These are phyloP conservation scores for Epinephelus awoara DNA, from an alignment of 2,797 vertebrate genomes.

Conservation along the genomic window DNA sequence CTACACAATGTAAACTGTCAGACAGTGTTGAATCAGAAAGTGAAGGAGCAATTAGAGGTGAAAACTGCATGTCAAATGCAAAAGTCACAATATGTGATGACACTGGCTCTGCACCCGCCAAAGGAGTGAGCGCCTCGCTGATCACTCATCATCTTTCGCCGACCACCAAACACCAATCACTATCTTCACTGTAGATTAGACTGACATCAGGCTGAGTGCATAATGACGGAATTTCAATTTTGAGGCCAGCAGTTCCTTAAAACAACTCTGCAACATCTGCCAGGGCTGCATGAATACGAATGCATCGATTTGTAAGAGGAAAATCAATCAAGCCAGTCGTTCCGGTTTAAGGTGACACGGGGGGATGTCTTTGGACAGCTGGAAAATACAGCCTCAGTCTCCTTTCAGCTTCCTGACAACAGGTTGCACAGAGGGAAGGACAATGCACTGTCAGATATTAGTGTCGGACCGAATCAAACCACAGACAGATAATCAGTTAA, in stretches of 20 bases:
- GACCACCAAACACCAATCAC: neutral
- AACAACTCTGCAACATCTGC: constrained; percentile 54
- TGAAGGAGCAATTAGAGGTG: neutral
- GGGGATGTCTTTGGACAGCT: constrained; percentile 61
- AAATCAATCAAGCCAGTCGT: constrained; percentile 77
- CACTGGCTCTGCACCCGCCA: neutral
- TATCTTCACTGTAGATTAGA: constrained; percentile 33
- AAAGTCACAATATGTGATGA: neutral
- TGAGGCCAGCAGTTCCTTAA: constrained; percentile 60
- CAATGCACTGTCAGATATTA: constrained; percentile 29
- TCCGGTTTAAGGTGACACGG: constrained; percentile 73
- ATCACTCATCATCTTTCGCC: neutral
- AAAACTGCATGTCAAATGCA: neutral
- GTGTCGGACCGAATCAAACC: constrained; percentile 16
- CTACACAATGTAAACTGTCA: neutral
- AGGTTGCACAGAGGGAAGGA: constrained; percentile 21
- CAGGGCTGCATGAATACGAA: constrained; percentile 58
- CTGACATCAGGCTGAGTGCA: constrained; percentile 9
- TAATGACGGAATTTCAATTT: constrained; percentile 60
- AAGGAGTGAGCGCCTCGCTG: neutral
- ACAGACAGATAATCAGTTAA: constrained; percentile 54
- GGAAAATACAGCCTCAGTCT: constrained; percentile 57
- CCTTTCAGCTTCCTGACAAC: constrained; percentile 38
- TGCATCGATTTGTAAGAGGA: constrained; percentile 69
- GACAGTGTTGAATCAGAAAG: no score